Evolutionary conservation across 2,888 invertebrate genomes (phyloP), one percentile per base, ranked within the genome.

Genomic region (Acleris laterana): DNA sequence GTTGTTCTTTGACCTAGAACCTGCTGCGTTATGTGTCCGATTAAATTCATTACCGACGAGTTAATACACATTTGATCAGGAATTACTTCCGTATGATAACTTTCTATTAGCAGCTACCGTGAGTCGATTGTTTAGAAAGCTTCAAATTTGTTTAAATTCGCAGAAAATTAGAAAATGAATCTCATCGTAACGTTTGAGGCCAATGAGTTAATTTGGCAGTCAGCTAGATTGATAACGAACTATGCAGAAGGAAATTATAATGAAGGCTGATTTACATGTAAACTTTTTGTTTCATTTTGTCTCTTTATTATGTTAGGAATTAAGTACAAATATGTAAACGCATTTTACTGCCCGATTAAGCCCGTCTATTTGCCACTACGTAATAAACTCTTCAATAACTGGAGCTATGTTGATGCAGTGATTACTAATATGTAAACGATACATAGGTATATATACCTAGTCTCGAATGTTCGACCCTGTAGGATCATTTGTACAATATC

Each of bases 41-140:
- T 66, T 20, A 51, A 55, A 56, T 13, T 32, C 17, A 57, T 56
- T 66, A 50, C 38, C 50, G 60, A 17, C 44, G 32, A 51, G 46
- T 55, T 65, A 59, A 55, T 66, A 48, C 56, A 62, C 61, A 48
- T 62, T 61, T 66, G 22, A 57, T 66, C 61, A 19, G 51, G 44
- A 50, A 56, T 61, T 51, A 66, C 57, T 62, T 56, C 62, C 62
- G 61, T 48, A 50, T 64, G 59, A 51, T 52, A 48, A 62, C 66
- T 66, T 66, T 66, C 66, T 66, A 62, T 51, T 55, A 42, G 17
- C 49, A 49, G 64, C 65, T 51, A 61, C 48, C 48, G 58, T 28
- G 48, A 56, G 56, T 66, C 42, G 66, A 62, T 66, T 66, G 66
- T 57, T 66, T 66, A 66, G 66, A 66, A 66, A 66, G 66, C 66